Evolutionary conservation across 2,797 vertebrate genomes (phyloP).

Genomic region (Clarias laeviceps): DNA sequence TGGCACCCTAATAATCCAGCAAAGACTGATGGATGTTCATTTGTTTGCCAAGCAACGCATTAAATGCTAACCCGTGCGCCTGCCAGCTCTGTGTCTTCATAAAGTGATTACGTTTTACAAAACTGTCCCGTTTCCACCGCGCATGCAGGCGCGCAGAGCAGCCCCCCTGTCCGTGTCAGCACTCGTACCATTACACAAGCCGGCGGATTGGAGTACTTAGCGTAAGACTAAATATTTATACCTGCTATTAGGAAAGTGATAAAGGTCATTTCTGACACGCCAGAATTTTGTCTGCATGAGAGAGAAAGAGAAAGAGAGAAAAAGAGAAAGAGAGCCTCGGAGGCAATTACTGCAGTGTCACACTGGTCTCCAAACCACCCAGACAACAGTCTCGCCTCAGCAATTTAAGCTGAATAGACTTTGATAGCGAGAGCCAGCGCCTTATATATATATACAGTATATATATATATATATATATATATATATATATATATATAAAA

Average conservation of each 20-base stretch:
- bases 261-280: neutral
- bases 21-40: neutral
- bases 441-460: neutral
- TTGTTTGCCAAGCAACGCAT: neutral
- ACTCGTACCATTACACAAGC: neutral
- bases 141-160: neutral
- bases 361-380: conserved; percentile 28
- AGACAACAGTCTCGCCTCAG: conserved; percentile 34
- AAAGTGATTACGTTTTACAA: conserved; percentile 2
- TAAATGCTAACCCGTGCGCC: neutral
- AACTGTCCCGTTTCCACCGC: neutral
- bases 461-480: neutral
- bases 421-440: conserved; percentile 24
- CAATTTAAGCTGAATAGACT: conserved; percentile 34
- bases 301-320: neutral
- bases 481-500: neutral
- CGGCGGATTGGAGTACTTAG: neutral
- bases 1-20: neutral
- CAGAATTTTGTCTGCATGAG: conserved; percentile 5
- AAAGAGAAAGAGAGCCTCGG: neutral
- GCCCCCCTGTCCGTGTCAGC: neutral
- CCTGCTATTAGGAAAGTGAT: conserved; percentile 10
- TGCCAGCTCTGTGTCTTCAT: neutral
- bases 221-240: conserved; percentile 20
- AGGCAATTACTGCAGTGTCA: conserved; percentile 33